Base-by-base conservation (phyloP, 2,888 invertebrate genomes). In the Alitta virens region DNA sequence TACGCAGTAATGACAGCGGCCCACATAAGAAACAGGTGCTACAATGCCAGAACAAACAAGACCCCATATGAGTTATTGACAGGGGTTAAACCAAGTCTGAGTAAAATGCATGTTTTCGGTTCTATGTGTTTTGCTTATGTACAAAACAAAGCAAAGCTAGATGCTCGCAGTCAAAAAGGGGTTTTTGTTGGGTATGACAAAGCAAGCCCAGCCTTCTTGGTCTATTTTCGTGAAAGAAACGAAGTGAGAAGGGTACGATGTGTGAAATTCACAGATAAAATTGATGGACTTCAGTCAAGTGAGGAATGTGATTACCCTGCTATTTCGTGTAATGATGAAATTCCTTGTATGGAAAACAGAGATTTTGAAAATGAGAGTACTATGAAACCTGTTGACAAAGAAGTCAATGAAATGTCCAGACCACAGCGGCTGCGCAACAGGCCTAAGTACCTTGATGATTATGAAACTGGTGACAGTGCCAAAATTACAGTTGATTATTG, bases 91-190 rank as follows among this genome's bases (percentile, higher is more conserved):
- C 63, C 67, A 40, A 61, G 64, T 46, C 2, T 66, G 12, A 18
- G 27, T 23, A 40, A 57, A 23, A 57, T 68, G 64, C 46, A 54
- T 14, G n/a, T 51, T 1, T 67, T 67, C 57, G 67, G 65, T 12
- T 54, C 51, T 23, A 49, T 57, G 21, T 67, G 63, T 57, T 63
- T 53, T 56, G 64, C 52, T 1, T 67, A 64, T 46, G 24, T 23
- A 16, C 57, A 63, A 21, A 12, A 60, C 16, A 56, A 27, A 52
- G 49, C 46, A 23, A 67, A 68, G 46, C 27, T 67, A 40, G 67
- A 68, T 49, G n/a, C 38, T 9, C 56, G 65, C 24, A 40, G 61
- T 56, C 7, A 16, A 18, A 43, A 60, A 40, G 55, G 58, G 3
- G 51, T 26, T 14, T 58, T 58, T 51, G 51, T 58, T 5, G 50